A percentile compares a stretch with the other conserved stretches of the same genome.
These are phyloP conservation scores for Cepphus grylle DNA, from an alignment of 2,113 vertebrate genomes.

Conservation along the genomic window DNA sequence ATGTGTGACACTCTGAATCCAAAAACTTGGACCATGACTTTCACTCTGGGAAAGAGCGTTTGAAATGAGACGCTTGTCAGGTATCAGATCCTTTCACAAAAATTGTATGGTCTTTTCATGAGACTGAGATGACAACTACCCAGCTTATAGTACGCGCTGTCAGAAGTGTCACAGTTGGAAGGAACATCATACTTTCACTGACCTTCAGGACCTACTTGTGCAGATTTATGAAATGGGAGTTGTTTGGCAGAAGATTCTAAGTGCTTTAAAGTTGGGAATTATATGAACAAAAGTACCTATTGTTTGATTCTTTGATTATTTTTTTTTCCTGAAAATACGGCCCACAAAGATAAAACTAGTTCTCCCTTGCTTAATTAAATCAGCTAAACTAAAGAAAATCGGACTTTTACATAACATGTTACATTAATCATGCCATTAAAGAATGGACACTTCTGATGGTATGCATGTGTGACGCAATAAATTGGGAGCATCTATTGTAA, in stretches of 20 bases:
- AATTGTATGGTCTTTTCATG: background rate
- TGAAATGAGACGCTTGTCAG: background rate
- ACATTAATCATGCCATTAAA: background rate
- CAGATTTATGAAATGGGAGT: background rate
- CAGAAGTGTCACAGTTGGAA: background rate
- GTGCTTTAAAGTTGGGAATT: background rate
- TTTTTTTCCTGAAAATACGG: background rate
- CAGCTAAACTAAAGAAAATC: background rate
- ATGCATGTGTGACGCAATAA: background rate
- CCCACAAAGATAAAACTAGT: background rate
- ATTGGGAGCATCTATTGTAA: background rate
- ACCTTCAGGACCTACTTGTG: background rate
- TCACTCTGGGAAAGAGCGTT: background rate
- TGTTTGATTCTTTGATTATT: background rate
- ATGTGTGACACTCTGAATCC: background rate
- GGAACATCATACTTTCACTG: background rate
- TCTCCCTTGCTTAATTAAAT: background rate
- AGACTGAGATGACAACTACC: background rate
- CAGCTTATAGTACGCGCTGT: background rate
- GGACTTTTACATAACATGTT: background rate
- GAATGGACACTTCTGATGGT: background rate
- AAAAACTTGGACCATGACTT: background rate
- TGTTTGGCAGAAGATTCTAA: background rate
- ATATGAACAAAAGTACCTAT: background rate
- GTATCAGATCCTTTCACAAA: background rate